Evolutionary conservation across 2,888 invertebrate species (phyloP).

Genomic region (Caenorhabditis parvicauda): DNA sequence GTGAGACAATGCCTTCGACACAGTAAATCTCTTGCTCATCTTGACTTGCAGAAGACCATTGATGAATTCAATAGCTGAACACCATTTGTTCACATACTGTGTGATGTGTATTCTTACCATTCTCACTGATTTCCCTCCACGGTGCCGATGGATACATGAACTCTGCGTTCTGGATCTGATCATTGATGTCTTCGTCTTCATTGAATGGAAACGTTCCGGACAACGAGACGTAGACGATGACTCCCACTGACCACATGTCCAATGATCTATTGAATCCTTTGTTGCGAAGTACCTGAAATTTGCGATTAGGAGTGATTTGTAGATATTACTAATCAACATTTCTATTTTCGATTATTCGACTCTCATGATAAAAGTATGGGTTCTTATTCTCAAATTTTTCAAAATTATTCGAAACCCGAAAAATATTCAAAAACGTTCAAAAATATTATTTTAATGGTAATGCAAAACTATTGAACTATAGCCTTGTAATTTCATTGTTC

Average conservation of each 20-base stretch:
- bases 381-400: too few species aligned
- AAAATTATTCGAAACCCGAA: too few species aligned
- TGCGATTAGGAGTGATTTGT: too few species aligned
- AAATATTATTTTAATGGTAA: too few species aligned
- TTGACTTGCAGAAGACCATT: slow-evolving; percentile 90
- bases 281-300: slow-evolving; percentile 93
- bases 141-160: slow-evolving; percentile 99
- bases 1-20: slow-evolving; percentile 88
- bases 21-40: slow-evolving; percentile 65
- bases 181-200: slow-evolving; percentile 98
- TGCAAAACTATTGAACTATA: neutral
- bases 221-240: slow-evolving; percentile 89
- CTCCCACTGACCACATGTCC: slow-evolving; percentile 99
- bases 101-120: slow-evolving; percentile 11
- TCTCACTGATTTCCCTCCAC: slow-evolving; percentile 72
- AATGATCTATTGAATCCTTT: slow-evolving; percentile 97
- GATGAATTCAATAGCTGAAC: slow-evolving; percentile 91
- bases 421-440: too few species aligned
- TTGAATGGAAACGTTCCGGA: slow-evolving; percentile 99
- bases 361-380: too few species aligned
- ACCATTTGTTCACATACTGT: slow-evolving; percentile 13
- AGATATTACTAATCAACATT: too few species aligned
- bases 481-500: too few species aligned
- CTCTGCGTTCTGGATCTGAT: slow-evolving; percentile 98
- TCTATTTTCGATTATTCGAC: too few species aligned